phyloP scores from a whole-genome alignment of 2,113 vertebrate species.

The Rhinopomastus cyanomelas region DNA sequence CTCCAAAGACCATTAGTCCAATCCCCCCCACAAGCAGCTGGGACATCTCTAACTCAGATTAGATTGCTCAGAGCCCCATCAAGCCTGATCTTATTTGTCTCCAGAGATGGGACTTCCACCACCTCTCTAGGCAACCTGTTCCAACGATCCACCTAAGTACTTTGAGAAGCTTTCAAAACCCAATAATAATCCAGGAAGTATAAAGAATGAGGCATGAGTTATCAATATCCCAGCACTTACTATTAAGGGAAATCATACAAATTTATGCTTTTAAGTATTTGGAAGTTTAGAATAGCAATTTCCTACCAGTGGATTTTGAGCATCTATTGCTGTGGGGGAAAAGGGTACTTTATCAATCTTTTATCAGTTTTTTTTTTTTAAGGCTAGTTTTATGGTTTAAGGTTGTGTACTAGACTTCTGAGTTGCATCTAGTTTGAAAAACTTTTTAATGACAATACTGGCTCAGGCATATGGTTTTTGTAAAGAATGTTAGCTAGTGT shows the following conservation, averaged over 20 bases:
- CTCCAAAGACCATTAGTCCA: too few relatives aligned
- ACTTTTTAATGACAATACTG: neutral
- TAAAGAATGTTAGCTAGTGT: neutral
- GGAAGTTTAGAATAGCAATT: neutral
- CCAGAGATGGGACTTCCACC: too few relatives aligned
- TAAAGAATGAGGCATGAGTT: neutral
- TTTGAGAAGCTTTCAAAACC: neutral
- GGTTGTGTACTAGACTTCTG: neutral
- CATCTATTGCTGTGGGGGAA: neutral
- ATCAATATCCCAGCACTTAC: neutral
- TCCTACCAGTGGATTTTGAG: neutral
- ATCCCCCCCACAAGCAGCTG: too few relatives aligned
- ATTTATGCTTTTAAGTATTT: neutral
- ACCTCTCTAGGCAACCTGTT: too few relatives aligned
- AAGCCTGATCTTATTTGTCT: too few relatives aligned
- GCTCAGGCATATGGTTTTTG: neutral
- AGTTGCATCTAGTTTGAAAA: neutral
- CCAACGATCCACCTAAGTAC: neutral
- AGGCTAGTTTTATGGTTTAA: neutral
- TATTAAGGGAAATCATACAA: neutral
- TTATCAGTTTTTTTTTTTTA: too few relatives aligned
- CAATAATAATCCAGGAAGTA: neutral
- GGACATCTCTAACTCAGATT: too few relatives aligned
- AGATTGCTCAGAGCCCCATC: too few relatives aligned
- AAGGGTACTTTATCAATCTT: too few relatives aligned